A percentile compares a stretch with the other conserved stretches of the same genome.
Conservation (phyloP, 92 coral and sea anemone genomes). For the Heliopora coerulea region DNA sequence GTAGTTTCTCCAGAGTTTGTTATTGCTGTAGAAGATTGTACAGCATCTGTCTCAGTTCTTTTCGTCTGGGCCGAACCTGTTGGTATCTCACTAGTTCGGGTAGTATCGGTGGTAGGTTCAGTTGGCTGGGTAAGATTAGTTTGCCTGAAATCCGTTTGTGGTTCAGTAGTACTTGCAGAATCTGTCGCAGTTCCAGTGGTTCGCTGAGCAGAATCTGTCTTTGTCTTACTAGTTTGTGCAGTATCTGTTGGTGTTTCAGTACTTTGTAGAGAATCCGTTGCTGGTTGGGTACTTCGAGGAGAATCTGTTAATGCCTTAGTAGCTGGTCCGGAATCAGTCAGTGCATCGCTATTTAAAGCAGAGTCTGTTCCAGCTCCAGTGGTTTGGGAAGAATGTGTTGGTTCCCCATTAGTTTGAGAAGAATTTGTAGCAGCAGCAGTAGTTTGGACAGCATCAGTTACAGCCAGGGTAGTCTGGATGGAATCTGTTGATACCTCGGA, state of each 20-base stretch:
- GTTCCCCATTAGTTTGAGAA: too few species aligned
- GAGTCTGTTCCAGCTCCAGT: not conserved
- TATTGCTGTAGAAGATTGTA: not conserved
- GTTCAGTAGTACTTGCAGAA: not conserved
- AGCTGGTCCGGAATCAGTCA: conserved; percentile 8
- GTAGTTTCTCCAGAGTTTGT: conserved; percentile 8
- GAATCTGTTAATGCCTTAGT: conserved; percentile 8
- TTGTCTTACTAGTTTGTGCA: not conserved
- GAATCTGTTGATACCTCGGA: not conserved
- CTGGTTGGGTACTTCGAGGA: not conserved
- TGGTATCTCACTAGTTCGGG: not conserved
- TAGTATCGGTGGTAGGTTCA: not conserved
- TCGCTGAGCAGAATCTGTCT: conserved; percentile 12
- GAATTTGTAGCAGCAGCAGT: too few species aligned
- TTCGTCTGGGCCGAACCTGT: conserved; percentile 12
- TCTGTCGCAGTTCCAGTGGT: conserved; percentile 5
- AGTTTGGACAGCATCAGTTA: not conserved
- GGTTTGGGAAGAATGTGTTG: too few species aligned
- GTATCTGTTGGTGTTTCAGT: conserved; percentile 3
- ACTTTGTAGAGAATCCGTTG: too few species aligned
- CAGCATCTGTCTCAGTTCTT: conserved; percentile 1
- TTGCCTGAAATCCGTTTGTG: too few species aligned
- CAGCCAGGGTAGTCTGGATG: conserved; percentile 12
- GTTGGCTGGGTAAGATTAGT: conserved; percentile 1
- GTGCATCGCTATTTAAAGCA: not conserved